Evolutionary conservation across 1,140 invertebrate species (phyloP).

Genomic region (Gonatopus flavifemur): DNA sequence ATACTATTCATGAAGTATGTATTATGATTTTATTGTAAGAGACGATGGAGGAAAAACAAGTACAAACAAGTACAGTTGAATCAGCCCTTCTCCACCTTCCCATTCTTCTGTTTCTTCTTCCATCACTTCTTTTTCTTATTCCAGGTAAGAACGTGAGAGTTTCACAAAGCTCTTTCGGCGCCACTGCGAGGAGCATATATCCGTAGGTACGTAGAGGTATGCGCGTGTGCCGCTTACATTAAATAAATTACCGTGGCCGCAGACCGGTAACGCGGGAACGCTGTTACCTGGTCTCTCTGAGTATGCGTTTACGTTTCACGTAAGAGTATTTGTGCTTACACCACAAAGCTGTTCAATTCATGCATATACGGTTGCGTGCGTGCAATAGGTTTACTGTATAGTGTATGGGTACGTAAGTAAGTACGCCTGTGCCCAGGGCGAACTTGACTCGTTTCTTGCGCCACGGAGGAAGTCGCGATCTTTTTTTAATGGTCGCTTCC

Average conservation of each 20-base stretch:
- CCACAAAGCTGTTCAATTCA: conserved; percentile 1
- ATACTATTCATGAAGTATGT: too few species aligned
- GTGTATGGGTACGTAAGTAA: neutral
- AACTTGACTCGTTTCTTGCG: conserved; percentile 37
- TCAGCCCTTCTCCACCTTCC: too few species aligned
- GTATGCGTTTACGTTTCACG: conserved; percentile 1
- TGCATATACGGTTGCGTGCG: neutral
- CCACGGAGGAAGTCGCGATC: conserved; percentile 29
- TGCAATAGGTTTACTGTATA: neutral
- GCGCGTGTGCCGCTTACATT: conserved; percentile 35
- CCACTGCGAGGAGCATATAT: too few species aligned
- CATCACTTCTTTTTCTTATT: too few species aligned
- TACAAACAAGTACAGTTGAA: too few species aligned
- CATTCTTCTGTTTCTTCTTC: too few species aligned
- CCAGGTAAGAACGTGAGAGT: too few species aligned
- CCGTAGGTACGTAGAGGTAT: neutral
- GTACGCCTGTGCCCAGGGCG: conserved; percentile 12
- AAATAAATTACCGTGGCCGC: conserved; percentile 45
- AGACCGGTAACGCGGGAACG: conserved; percentile 47
- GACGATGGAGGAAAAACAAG: too few species aligned
- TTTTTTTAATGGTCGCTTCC: conserved; percentile 31
- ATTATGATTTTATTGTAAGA: too few species aligned
- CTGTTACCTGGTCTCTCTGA: conserved; percentile 37
- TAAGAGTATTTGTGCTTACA: conserved; percentile 2
- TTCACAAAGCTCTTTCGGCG: too few species aligned